These are phyloP conservation scores for Monodelphis domestica DNA, from an alignment of 2,797 vertebrate genomes.

Conservation along the genomic window DNA sequence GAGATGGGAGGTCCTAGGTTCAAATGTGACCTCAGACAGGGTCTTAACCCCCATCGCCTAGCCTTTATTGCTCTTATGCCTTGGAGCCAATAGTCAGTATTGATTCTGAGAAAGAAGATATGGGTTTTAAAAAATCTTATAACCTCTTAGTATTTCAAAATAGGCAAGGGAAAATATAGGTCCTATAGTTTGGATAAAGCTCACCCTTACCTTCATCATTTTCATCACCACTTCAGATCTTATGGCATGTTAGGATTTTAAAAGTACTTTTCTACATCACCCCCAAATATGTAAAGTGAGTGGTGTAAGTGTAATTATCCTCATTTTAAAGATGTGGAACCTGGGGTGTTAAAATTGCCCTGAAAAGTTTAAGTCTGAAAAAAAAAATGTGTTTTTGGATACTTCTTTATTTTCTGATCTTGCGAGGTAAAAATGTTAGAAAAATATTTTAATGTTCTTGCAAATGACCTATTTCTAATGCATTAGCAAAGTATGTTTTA, in stretches of 20 bases:
- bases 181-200: neutral
- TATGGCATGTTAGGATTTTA: neutral
- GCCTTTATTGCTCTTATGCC: too few relatives aligned
- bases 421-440: neutral
- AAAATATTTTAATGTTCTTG: neutral
- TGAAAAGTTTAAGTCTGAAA: slow-evolving; percentile 25
- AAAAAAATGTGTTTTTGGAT: slow-evolving; percentile 12
- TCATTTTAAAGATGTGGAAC: neutral
- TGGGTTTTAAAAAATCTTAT: too few relatives aligned
- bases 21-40: too few relatives aligned
- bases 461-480: neutral
- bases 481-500: neutral
- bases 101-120: too few relatives aligned
- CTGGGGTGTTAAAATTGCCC: slow-evolving; percentile 27
- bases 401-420: neutral
- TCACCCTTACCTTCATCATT: neutral
- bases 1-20: too few relatives aligned
- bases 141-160: too few relatives aligned
- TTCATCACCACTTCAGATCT: neutral
- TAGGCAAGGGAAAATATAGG: neutral
- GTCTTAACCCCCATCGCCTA: too few relatives aligned
- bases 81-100: too few relatives aligned
- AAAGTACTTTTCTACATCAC: neutral
- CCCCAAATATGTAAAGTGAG: neutral
- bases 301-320: neutral